These are phyloP conservation scores for Brachyptera risi DNA, from an alignment of 2,888 invertebrate genomes.

Conservation along the genomic window DNA sequence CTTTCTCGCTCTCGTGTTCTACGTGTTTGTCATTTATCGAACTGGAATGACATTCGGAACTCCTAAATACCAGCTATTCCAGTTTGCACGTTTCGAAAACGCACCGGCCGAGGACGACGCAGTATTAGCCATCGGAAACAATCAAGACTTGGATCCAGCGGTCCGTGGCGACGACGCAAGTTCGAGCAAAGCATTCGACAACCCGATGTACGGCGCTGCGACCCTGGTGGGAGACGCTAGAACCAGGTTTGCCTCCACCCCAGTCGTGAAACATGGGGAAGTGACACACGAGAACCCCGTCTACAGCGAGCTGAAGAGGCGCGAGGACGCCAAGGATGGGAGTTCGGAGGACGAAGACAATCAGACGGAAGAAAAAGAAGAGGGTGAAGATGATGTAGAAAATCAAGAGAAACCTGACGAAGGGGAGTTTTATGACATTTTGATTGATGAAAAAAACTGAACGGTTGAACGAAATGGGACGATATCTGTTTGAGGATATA, in stretches of 20 bases:
- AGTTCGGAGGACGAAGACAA: no score
- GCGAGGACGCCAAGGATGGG: not conserved
- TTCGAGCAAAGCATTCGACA: conserved; percentile 16
- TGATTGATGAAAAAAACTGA: no score
- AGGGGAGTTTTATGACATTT: no score
- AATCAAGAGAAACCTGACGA: no score
- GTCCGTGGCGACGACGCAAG: not conserved
- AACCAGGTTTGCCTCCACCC: not conserved
- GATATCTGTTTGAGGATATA: not conserved
- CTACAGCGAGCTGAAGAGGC: conserved; percentile 22
- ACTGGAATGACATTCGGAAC: conserved; percentile 40
- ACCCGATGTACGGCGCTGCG: conserved; percentile 22
- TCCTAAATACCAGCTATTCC: conserved; percentile 33
- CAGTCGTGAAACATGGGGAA: no score
- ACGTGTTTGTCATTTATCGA: conserved; percentile 40
- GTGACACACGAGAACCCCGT: conserved; percentile 22
- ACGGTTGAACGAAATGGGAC: no score
- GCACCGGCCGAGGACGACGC: conserved; percentile 32
- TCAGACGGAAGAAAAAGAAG: conserved; percentile 7
- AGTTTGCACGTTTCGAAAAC: conserved; percentile 45
- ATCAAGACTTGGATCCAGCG: not conserved
- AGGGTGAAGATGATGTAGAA: not conserved
- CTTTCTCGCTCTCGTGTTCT: conserved; percentile 35
- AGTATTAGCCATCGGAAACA: not conserved
- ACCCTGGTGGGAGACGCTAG: not conserved